These are phyloP conservation scores for Toxonevra muliebris DNA, from an alignment of 2,888 invertebrate genomes.

Conservation along the genomic window DNA sequence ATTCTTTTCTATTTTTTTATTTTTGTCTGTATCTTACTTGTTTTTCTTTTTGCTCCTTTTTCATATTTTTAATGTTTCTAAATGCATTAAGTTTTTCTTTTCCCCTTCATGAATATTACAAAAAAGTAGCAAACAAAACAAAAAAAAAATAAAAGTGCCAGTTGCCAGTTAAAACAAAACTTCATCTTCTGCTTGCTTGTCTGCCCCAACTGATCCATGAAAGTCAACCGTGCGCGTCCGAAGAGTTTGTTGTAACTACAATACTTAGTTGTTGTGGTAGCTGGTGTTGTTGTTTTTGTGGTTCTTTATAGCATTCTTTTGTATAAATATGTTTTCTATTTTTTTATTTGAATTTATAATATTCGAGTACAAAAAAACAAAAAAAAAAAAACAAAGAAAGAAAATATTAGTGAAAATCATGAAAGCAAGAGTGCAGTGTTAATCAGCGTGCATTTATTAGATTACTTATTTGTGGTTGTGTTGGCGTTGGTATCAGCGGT, in stretches of 20 bases:
- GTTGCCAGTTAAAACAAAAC: background rate
- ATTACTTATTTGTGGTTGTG: background rate
- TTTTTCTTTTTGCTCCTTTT: background rate
- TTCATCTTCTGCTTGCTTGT: constrained; percentile 13
- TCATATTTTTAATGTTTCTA: too few relatives aligned
- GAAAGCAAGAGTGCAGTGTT: constrained; percentile 25
- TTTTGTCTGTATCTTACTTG: background rate
- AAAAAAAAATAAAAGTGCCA: background rate
- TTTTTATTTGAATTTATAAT: constrained; percentile 6
- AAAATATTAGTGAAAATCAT: constrained; percentile 29
- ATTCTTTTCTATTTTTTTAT: constrained; percentile 34
- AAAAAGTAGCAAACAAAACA: background rate
- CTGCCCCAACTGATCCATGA: constrained; percentile 61
- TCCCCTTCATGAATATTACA: too few relatives aligned
- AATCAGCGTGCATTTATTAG: constrained; percentile 16
- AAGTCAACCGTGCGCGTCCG: constrained; percentile 49
- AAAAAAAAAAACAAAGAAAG: background rate
- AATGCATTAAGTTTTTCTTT: too few relatives aligned
- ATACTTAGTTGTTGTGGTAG: background rate
- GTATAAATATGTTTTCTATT: constrained; percentile 10
- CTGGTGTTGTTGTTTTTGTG: constrained; percentile 11
- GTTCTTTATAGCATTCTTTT: constrained; percentile 22
- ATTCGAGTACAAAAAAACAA: background rate
- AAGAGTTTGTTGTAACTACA: constrained; percentile 9
- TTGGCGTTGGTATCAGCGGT: too few relatives aligned